Base-by-base conservation (phyloP, 2,797 vertebrate genomes). In the Galago senegalensis region DNA sequence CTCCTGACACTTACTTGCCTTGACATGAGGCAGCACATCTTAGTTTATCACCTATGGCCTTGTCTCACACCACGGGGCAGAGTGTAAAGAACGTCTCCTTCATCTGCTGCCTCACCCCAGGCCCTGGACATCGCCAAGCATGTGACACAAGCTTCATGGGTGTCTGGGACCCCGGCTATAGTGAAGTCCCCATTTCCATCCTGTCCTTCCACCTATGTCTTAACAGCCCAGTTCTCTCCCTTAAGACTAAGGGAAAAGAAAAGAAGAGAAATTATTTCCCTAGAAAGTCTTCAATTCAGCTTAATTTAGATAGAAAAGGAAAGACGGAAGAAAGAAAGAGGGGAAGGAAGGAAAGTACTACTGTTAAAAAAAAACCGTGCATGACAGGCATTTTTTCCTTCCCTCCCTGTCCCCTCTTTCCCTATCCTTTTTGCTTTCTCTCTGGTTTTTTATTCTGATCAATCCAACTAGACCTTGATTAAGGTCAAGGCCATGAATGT, bases 401-500 rank as follows among this genome's bases (percentile, higher is more conserved):
- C 16, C 43, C 16, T 2, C 34, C 49, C 49, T 20, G 49, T 2
- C 76, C 12, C 7, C 21, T 23, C 49, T 76, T 76, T 95, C 97
- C 96, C 97, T 89, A 95, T 94, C 75, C 27, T 49, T 23, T 58
- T 87, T 95, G 81, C 93, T 90, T 69, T 53, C 82, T 29, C 31
- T 49, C 95, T 96, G 91, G 92, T 96, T 3, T 27, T 61, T 10
- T 65, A 97, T 97, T 96, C 97, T 97, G 79, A 82, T 21, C 65
- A 95, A 91, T 90, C 93, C 89, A 97, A 27, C 84, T 69, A 87
- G 96, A 85, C 87, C 43, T n/a, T 46, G 1, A 91, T 93, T 95
- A 65, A 97, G 89, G 46, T 91, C 90, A 91, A 94, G 0, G 84
- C 49, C 7, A 10, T 80, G 43, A 16, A 75, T 92, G 14, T 60